These are phyloP conservation scores for Brachionus plicatilis DNA, from an alignment of 1,140 invertebrate species.

Conservation along the genomic window DNA sequence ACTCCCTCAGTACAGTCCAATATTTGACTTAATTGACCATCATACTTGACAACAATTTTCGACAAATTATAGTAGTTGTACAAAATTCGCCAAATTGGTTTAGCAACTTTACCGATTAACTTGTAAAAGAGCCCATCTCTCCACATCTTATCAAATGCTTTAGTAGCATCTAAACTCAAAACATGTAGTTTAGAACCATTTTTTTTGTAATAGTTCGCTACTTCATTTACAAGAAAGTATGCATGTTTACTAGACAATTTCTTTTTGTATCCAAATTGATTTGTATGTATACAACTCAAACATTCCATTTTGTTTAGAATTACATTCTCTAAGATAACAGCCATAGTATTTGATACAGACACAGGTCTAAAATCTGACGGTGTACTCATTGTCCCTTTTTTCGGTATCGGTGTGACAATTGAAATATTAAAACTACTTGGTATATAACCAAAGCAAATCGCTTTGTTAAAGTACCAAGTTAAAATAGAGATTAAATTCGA, in stretches of 20 bases:
- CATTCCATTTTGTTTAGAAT: not conserved
- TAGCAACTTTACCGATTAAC: not conserved
- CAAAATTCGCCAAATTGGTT: not conserved
- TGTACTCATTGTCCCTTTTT: too few species aligned
- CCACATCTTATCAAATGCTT: too few species aligned
- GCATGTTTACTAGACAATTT: not conserved
- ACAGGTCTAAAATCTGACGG: not conserved
- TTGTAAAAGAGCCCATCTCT: not conserved
- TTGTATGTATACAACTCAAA: not conserved
- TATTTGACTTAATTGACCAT: not conserved
- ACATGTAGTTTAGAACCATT: not conserved
- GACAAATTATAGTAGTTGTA: not conserved
- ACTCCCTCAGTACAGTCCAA: not conserved
- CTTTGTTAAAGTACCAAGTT: too few species aligned
- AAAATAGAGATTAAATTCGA: too few species aligned
- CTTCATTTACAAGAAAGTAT: not conserved
- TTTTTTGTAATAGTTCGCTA: not conserved
- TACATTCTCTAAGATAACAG: not conserved
- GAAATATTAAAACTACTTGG: too few species aligned
- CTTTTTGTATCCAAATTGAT: not conserved
- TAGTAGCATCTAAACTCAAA: too few species aligned
- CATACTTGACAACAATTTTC: not conserved
- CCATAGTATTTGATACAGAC: not conserved
- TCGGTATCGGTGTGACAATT: too few species aligned
- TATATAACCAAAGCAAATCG: too few species aligned